Evolutionary conservation across 2,888 invertebrate genomes (phyloP).

Genomic region (Xestoiulus laeticollis): DNA sequence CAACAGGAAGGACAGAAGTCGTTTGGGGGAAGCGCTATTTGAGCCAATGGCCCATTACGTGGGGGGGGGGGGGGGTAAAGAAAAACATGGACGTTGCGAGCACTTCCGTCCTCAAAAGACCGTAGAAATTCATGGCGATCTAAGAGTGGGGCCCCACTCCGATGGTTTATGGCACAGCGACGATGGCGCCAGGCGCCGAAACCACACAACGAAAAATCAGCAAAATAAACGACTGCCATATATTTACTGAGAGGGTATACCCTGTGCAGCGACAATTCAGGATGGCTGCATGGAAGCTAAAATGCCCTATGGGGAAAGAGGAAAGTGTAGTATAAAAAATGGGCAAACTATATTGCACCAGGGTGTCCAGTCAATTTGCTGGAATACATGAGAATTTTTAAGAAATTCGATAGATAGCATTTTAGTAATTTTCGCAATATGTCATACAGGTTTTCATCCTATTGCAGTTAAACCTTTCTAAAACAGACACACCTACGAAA

Average conservation of each 20-base stretch:
- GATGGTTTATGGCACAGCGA: conserved; percentile 44
- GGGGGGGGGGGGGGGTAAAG: too few relatives aligned
- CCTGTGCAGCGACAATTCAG: conserved; percentile 9
- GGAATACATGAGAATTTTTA: too few relatives aligned
- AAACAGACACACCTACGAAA: too few relatives aligned
- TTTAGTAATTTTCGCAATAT: too few relatives aligned
- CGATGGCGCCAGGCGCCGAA: conserved; percentile 1
- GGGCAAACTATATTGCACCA: too few relatives aligned
- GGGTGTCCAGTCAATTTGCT: too few relatives aligned
- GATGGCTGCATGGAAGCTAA: background rate
- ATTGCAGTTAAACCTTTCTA: too few relatives aligned
- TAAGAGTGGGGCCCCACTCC: conserved; percentile 10
- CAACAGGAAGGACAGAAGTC: background rate
- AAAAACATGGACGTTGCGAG: conserved; percentile 32
- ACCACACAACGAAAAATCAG: conserved; percentile 31
- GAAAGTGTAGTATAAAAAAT: too few relatives aligned
- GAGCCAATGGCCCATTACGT: background rate
- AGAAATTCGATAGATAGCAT: too few relatives aligned
- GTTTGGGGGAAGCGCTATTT: background rate
- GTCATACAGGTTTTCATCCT: too few relatives aligned
- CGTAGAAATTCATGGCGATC: conserved; percentile 31
- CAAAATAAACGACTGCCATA: conserved; percentile 39
- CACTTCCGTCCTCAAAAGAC: conserved; percentile 42
- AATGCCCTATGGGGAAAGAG: background rate
- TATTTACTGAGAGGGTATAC: conserved; percentile 1